Percentiles rank a stretch among this genome's conserved stretches.
Conservation (phyloP, 2,113 vertebrate species). For the Orientallactaga bullata region DNA sequence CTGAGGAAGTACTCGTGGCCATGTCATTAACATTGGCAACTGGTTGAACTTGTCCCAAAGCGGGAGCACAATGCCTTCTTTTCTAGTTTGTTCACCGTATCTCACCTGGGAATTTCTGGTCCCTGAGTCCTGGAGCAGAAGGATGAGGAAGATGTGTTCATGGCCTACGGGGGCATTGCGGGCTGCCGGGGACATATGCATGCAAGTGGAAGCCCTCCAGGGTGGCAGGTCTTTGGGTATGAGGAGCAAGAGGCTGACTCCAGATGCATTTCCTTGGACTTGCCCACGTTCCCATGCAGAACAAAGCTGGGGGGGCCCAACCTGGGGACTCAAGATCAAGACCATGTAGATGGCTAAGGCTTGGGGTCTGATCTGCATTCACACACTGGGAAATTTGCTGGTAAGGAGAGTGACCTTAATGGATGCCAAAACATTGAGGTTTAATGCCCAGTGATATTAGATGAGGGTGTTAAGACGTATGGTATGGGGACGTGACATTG, state of each 20-base stretch:
- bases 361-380: not conserved
- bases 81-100: not conserved
- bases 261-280: not conserved
- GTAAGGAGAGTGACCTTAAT: not conserved
- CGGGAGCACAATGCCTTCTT: not conserved
- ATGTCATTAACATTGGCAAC: not conserved
- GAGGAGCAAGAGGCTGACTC: not conserved
- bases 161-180: not conserved
- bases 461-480: not conserved
- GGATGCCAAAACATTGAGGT: not conserved
- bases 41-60: not conserved
- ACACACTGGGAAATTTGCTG: fast-evolving
- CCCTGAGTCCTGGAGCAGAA: not conserved
- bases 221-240: not conserved
- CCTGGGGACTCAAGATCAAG: not conserved
- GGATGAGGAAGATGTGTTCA: not conserved
- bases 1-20: too few relatives aligned
- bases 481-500: not conserved
- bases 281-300: not conserved
- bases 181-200: not conserved
- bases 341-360: not conserved
- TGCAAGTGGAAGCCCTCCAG: not conserved
- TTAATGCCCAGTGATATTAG: not conserved
- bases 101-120: not conserved
- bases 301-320: not conserved